phyloP scores from a whole-genome alignment of 2,797 vertebrate species.

The Myotis pilosus region DNA sequence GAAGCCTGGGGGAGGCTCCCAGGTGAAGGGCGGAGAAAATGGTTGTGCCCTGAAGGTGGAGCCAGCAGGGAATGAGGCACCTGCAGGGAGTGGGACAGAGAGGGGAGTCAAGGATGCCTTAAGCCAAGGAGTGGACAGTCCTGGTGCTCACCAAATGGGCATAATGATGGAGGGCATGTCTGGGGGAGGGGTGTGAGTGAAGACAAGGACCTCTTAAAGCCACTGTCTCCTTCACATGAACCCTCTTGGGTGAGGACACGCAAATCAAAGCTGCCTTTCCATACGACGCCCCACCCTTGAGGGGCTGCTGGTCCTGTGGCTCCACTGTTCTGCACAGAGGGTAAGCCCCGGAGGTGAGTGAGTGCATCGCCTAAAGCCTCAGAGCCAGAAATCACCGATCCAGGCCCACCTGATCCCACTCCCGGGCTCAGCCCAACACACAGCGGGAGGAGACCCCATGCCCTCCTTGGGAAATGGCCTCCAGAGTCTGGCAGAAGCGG shows the following conservation, averaged over 20 bases:
- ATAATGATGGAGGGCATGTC: accelerated
- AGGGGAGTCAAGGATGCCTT: background rate
- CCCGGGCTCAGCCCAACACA: background rate
- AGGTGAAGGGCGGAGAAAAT: background rate
- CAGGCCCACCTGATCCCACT: background rate
- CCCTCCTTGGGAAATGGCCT: background rate
- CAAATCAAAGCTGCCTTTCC: background rate
- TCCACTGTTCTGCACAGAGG: background rate
- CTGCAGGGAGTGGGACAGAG: background rate
- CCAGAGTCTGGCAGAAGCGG: background rate
- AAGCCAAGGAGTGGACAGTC: background rate
- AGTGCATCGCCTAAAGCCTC: background rate
- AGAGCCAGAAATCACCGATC: background rate
- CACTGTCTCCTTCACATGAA: background rate
- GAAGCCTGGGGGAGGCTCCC: background rate
- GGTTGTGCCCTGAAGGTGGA: background rate
- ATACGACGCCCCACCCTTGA: background rate
- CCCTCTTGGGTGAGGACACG: accelerated
- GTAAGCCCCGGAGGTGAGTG: background rate
- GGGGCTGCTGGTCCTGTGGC: background rate
- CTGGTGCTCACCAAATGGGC: background rate
- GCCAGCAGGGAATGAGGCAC: background rate
- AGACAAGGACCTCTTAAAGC: background rate
- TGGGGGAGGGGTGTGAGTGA: background rate
- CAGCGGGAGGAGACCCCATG: accelerated